Base-by-base conservation (phyloP, 1,140 invertebrate species). In the Zaprionus ornatus region DNA sequence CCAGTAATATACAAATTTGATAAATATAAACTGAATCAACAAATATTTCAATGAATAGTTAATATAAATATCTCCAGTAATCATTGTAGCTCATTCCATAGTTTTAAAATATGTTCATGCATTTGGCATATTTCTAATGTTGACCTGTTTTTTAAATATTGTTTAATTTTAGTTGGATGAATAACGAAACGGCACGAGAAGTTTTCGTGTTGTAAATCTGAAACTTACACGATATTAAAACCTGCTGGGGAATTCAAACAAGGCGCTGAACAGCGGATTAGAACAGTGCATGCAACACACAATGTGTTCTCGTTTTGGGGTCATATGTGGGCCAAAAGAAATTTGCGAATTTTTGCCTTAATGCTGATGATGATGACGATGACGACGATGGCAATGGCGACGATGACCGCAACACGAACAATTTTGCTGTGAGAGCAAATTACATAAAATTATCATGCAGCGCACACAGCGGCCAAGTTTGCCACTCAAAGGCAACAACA, bases 401-500 rank as follows among this genome's bases (percentile, higher is more conserved):
- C 61, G 84, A 62, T 77, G 73, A 69, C 77, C 67, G 61, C 77
- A 80, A 72, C 71, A 69, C 64, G 68, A 71, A 74, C 66, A 55
- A 68, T 69, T 65, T 74, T 72, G 74, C 61, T 59, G 70, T 72
- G 61, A 77, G 78, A 62, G 48, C 63, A 82, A 90, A 90, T 90
- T 90, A 90, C 84, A 90, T 90, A 80, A 90, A 90, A 90, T 90
- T 90, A 90, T 90, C 82, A 90, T 90, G 85, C 86, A 82, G 86
- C 62, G 74, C 72, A 84, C 75, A 81, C 82, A 80, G 68, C 74
- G 54, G 32, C 54, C 74, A 74, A 71, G 72, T 80, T 84, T 72
- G 85, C 85, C 85, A 81, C 81, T 76, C 37, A 66, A 67, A 60
- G 79, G 79, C 79, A 85, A 71, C 74, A 78, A n/a, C 17, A 74